Percentiles rank a stretch among this genome's conserved stretches.
phyloP scores from a whole-genome alignment of 1,140 invertebrate genomes.

The Penaeus indicus region DNA sequence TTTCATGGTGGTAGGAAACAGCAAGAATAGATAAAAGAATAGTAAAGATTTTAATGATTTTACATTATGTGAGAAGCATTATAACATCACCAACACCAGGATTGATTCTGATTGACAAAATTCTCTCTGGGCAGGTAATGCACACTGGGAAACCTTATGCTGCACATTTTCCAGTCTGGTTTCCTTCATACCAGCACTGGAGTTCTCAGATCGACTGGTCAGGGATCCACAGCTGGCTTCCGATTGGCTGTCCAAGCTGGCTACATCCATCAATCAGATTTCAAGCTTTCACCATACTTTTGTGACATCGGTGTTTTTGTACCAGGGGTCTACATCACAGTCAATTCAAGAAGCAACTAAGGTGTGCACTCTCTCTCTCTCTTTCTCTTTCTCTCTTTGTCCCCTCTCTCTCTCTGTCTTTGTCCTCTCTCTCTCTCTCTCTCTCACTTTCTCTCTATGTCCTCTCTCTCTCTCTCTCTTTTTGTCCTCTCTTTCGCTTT shows the following conservation, averaged over 20 bases:
- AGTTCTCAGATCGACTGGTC: conserved; percentile 64
- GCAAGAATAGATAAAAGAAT: too few relatives aligned
- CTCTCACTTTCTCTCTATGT: too few relatives aligned
- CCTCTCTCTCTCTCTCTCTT: too few relatives aligned
- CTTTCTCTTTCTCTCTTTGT: too few relatives aligned
- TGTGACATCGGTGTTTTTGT: conserved; percentile 63
- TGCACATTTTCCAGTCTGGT: conserved; percentile 55
- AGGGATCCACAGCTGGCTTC: conserved; percentile 60
- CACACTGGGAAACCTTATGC: conserved; percentile 54
- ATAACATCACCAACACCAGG: too few relatives aligned
- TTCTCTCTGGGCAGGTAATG: conserved; percentile 42
- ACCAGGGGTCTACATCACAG: conserved; percentile 58
- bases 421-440: too few relatives aligned
- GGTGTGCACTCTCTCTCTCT: conserved; percentile 13
- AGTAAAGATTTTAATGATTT: too few relatives aligned
- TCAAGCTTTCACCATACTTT: conserved; percentile 59
- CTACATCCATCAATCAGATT: conserved; percentile 53
- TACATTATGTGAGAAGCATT: too few relatives aligned
- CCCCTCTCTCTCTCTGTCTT: too few relatives aligned
- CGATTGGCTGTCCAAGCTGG: conserved; percentile 58
- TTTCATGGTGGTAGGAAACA: too few relatives aligned
- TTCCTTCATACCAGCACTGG: conserved; percentile 57
- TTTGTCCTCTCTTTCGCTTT: too few relatives aligned
- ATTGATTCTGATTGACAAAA: too few relatives aligned
- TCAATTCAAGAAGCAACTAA: conserved; percentile 63